Percentiles rank a stretch among this genome's conserved stretches.
These are phyloP conservation scores for Bryconaethiops microstoma DNA, from an alignment of 2,797 vertebrate genomes.

Conservation along the genomic window DNA sequence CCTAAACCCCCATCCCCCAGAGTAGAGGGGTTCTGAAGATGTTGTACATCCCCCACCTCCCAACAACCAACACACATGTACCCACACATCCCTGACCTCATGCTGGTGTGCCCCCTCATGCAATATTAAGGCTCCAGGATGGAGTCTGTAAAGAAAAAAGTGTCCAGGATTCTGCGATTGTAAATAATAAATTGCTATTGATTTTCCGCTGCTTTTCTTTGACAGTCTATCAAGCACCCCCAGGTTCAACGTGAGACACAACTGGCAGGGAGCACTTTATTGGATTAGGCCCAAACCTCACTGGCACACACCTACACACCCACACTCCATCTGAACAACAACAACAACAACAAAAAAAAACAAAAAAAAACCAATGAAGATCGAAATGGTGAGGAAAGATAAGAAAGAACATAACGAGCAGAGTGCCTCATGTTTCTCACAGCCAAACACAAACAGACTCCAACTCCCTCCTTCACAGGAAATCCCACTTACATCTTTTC, in stretches of 20 bases:
- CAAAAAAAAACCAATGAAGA: neutral
- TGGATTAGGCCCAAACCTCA: constrained; percentile 86
- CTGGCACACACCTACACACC: constrained; percentile 6
- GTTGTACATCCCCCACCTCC: neutral
- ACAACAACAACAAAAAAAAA: neutral
- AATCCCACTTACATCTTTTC: constrained; percentile 39
- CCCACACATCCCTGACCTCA: constrained; percentile 56
- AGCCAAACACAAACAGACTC: constrained; percentile 5
- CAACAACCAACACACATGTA: constrained; percentile 13
- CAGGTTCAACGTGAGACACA: constrained; percentile 88
- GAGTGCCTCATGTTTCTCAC: neutral
- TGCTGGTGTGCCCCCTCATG: constrained; percentile 84
- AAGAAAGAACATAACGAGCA: neutral
- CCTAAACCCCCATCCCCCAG: neutral
- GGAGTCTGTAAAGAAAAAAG: constrained; percentile 91
- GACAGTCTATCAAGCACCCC: constrained; percentile 79
- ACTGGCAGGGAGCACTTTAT: constrained; percentile 92
- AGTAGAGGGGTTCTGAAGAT: neutral
- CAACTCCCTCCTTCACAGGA: constrained; percentile 34
- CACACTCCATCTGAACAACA: neutral
- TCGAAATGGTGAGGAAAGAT: neutral
- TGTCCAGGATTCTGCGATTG: constrained; percentile 92
- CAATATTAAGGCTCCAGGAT: constrained; percentile 99
- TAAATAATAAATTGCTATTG: constrained; percentile 99
- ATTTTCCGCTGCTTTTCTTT: constrained; percentile 82